phyloP scores from a whole-genome alignment of 2,797 vertebrate genomes.

The Mionectes olivaceus region DNA sequence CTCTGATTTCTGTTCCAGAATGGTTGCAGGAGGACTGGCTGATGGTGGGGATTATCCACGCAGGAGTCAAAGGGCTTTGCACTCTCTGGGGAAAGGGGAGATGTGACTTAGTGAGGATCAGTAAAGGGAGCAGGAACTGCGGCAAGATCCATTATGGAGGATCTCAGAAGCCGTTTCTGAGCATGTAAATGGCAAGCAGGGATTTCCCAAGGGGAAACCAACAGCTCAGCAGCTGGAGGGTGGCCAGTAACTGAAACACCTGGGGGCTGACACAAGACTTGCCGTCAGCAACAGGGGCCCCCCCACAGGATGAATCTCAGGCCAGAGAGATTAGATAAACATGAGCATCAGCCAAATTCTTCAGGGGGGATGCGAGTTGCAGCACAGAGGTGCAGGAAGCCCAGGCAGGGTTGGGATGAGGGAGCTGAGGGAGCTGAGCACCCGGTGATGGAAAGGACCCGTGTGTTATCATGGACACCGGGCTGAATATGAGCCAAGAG shows the following conservation, averaged over 20 bases:
- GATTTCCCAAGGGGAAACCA: not conserved
- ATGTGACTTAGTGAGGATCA: not conserved
- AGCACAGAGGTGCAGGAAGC: not conserved
- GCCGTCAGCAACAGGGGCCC: not conserved
- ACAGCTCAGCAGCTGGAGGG: accelerated
- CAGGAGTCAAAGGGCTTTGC: not conserved
- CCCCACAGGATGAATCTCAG: not conserved
- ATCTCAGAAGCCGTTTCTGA: not conserved
- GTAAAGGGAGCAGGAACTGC: not conserved
- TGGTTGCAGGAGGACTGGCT: not conserved
- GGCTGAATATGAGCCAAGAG: conserved; percentile 25
- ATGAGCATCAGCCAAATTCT: not conserved
- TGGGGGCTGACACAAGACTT: not conserved
- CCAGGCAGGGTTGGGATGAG: not conserved
- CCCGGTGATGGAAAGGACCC: accelerated
- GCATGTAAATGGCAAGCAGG: not conserved
- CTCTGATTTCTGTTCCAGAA: not conserved
- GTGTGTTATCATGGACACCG: not conserved
- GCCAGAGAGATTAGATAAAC: not conserved
- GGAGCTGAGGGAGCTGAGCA: not conserved
- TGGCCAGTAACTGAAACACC: not conserved
- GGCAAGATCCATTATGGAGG: not conserved
- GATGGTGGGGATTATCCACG: not conserved
- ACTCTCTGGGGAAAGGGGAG: not conserved
- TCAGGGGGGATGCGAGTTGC: not conserved